Base-by-base conservation (phyloP, 2,797 vertebrate species). In the Euthynnus affinis region DNA sequence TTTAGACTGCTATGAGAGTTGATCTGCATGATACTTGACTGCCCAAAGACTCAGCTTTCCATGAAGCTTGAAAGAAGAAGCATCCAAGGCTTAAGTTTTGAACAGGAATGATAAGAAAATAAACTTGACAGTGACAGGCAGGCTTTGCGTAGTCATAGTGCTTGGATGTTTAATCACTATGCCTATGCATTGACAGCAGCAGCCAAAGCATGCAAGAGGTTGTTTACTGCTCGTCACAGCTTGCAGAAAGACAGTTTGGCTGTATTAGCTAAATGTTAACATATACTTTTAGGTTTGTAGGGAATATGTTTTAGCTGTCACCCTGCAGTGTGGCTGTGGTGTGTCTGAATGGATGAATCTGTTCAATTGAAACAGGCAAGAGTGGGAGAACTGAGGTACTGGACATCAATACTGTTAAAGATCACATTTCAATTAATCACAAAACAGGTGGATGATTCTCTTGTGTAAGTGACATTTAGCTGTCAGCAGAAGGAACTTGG, bases 371-470 rank as follows among this genome's bases (percentile, higher is more conserved):
- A 69, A 48, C 25, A 20, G 22, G 42, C 58, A 20, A 59, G 14
- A 5, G 27, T 29, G 18, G 29, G 40, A 32, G 40, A 55, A 27
- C 5, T 14, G 22, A 32, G 4, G 5, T 20, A 4, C 25, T 29
- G 25, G 22, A 61, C 65, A 61, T 20, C 44, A 48, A 48, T 48
- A 48, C 17, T 25, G 49, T 29, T 53, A 22, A 14, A 59, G 17
- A 60, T 9, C 29, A 40, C 27, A 48, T 62, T 49, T n/a, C 5
- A 32, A n/a, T 42, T 61, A 48, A 75, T 66, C 42, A 53, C 20
- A 53, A 32, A 76, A 51, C 63, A 60, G 46, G 34, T 29, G 20
- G 23, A 17, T 52, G 51, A 29, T 55, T 60, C 40, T 55, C 18
- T 53, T 56, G 57, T 48, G 37, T 17, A 7, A 48, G 44, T 48